A percentile compares a stretch with the other conserved stretches of the same genome.
Conservation (phyloP, 2,113 vertebrate genomes). For the Heliornis fulica region DNA sequence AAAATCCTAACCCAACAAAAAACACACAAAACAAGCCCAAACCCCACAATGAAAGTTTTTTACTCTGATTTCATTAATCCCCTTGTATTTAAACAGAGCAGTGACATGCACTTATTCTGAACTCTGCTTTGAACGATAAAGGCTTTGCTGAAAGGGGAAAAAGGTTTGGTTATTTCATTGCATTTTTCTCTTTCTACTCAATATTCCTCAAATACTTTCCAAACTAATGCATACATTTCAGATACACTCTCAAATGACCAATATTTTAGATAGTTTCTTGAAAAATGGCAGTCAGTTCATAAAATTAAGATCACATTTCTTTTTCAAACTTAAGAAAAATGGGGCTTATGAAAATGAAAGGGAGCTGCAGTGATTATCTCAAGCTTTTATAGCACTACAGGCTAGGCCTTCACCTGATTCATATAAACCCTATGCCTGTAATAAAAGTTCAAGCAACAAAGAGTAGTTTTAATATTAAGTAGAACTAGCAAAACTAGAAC, state of each 20-base stretch:
- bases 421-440: not conserved
- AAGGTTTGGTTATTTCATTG: not conserved
- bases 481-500: not conserved
- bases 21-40: not conserved
- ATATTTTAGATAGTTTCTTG: not conserved
- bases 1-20: too few relatives aligned
- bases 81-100: not conserved
- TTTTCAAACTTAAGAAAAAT: not conserved
- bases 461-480: not conserved
- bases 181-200: not conserved
- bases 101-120: not conserved
- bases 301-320: not conserved
- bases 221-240: not conserved
- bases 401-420: not conserved
- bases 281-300: not conserved
- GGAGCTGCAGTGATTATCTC: not conserved
- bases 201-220: not conserved
- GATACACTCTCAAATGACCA: not conserved
- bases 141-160: not conserved
- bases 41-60: not conserved
- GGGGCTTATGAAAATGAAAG: not conserved
- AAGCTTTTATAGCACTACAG: not conserved
- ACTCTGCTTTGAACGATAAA: not conserved
- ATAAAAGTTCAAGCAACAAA: not conserved
- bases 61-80: not conserved